Conservation (phyloP, 2,888 invertebrate species). For the Pristionchus arcanus region DNA sequence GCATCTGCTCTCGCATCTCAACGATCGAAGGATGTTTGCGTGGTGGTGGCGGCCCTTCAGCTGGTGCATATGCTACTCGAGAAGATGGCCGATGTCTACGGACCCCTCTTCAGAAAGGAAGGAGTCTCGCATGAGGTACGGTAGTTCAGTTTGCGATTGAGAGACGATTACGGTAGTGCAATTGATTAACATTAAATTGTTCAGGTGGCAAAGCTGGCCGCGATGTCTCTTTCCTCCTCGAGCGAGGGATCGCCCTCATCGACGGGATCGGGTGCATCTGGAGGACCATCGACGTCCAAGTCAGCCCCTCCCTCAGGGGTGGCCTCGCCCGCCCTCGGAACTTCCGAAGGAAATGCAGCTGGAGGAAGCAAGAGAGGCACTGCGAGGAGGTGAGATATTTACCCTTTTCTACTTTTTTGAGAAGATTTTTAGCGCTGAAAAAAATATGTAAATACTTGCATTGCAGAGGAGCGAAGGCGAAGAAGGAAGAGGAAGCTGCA, state of each 20-base stretch:
- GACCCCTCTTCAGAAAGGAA: conserved; percentile 95
- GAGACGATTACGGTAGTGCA: background rate
- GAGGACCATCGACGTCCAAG: conserved; percentile 9
- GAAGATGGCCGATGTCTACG: conserved; percentile 95
- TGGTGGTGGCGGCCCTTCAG: conserved; percentile 96
- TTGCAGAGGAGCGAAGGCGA: conserved; percentile 23
- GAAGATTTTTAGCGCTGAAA: background rate
- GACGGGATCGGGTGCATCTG: background rate
- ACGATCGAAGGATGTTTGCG: conserved; percentile 88
- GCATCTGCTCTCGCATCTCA: conserved; percentile 96
- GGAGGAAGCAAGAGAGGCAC: conserved; percentile 14
- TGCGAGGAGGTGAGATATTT: background rate
- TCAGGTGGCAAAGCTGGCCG: conserved; percentile 50
- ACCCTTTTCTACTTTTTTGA: background rate
- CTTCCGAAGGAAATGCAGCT: background rate
- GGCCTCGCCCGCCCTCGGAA: conserved; percentile 34
- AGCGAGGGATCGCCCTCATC: conserved; percentile 4
- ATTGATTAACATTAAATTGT: background rate
- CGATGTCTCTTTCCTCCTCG: background rate
- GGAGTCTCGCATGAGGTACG: conserved; percentile 82
- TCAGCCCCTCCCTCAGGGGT: conserved; percentile 49
- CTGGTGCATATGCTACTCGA: conserved; percentile 91
- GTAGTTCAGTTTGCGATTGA: conserved; percentile 36
- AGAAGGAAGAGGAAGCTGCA: background rate
- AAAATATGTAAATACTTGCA: background rate